Evolutionary conservation across 2,113 vertebrate species (phyloP).

Genomic region (Tenebrosternarchus preto): DNA sequence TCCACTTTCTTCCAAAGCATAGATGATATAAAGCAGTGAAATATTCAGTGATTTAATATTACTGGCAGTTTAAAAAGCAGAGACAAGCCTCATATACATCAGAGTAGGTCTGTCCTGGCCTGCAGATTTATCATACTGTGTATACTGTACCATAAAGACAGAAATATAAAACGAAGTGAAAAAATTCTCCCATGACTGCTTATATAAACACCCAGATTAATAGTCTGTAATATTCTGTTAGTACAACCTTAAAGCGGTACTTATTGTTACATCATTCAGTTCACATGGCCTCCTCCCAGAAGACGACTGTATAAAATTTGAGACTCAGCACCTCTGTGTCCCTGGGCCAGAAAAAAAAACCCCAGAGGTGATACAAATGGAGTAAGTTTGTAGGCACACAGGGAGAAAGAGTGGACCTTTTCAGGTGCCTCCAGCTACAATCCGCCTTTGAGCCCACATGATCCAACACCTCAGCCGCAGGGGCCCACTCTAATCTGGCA

Average conservation of each 20-base stretch:
- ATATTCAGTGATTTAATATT: too few relatives aligned
- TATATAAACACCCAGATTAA: neutral
- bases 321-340: neutral
- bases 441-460: slow-evolving; percentile 27
- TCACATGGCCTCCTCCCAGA: neutral
- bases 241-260: neutral
- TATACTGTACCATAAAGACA: too few relatives aligned
- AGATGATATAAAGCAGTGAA: too few relatives aligned
- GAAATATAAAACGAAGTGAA: neutral
- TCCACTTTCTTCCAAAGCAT: too few relatives aligned
- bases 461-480: slow-evolving; percentile 31
- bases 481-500: slow-evolving; percentile 21
- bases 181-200: neutral
- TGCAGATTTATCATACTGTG: too few relatives aligned
- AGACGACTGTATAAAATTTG: slow-evolving; percentile 6
- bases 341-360: neutral
- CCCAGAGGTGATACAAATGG: slow-evolving; percentile 25
- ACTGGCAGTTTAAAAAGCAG: too few relatives aligned
- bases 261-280: neutral
- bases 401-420: slow-evolving; percentile 19
- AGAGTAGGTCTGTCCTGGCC: too few relatives aligned
- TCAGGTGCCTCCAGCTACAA: slow-evolving; percentile 29
- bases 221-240: neutral
- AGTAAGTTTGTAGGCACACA: slow-evolving; percentile 7
- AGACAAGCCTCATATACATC: too few relatives aligned